A percentile compares a stretch with the other conserved stretches of the same genome.
Evolutionary conservation across 2,797 vertebrate species (phyloP).

Genomic region (Staurois parvus): DNA sequence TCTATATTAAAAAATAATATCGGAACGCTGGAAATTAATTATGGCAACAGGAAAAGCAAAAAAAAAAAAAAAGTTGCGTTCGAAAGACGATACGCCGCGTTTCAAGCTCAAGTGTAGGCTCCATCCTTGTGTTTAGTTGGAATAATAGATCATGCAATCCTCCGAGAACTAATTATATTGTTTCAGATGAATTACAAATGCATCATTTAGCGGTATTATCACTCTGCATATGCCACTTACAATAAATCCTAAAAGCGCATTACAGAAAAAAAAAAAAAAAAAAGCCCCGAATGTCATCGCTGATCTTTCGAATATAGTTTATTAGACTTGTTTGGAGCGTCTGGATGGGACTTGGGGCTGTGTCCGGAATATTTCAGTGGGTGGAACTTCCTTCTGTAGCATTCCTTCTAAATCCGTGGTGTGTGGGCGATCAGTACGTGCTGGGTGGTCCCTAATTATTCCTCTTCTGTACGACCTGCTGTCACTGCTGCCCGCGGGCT

Average conservation of each 20-base stretch:
- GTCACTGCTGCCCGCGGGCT: too few species aligned
- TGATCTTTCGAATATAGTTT: slow-evolving; percentile 46
- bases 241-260: slow-evolving; percentile 66
- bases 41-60: slow-evolving; percentile 64
- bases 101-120: slow-evolving; percentile 66
- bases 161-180: slow-evolving; percentile 73
- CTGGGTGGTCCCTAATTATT: too few species aligned
- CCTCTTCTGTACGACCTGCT: too few species aligned
- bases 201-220: slow-evolving; percentile 65
- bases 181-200: slow-evolving; percentile 70
- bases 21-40: slow-evolving; percentile 67
- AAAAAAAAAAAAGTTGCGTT: slow-evolving; percentile 63
- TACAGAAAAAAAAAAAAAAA: slow-evolving; percentile 43
- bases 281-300: slow-evolving; percentile 22
- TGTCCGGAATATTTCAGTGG: too few species aligned
- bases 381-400: too few species aligned
- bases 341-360: background rate
- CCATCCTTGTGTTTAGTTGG: slow-evolving; percentile 64
- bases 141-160: slow-evolving; percentile 67
- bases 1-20: slow-evolving; percentile 65
- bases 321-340: slow-evolving; percentile 33
- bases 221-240: slow-evolving; percentile 66
- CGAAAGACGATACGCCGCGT: slow-evolving; percentile 65
- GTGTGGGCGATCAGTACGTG: too few species aligned
- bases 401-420: too few species aligned